Conservation (phyloP, 2,888 invertebrate species). For the Polyommatus icarus region DNA sequence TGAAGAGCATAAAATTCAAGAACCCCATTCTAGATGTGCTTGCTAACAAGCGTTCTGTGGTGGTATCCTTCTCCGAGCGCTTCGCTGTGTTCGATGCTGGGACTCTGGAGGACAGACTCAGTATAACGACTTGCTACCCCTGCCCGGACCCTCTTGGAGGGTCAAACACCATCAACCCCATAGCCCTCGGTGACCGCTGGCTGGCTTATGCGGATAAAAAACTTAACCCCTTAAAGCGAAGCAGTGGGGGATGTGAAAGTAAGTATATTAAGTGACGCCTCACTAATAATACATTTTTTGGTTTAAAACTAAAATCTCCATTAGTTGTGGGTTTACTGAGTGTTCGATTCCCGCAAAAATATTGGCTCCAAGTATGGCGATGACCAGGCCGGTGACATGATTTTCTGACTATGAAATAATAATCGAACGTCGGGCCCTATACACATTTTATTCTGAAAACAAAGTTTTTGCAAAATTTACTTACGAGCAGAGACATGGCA, state of each 20-base stretch:
- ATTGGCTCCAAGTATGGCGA: too few relatives aligned
- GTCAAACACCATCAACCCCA: constrained; percentile 83
- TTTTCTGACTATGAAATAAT: too few relatives aligned
- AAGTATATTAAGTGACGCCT: too few relatives aligned
- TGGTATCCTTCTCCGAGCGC: constrained; percentile 93
- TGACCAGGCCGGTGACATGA: too few relatives aligned
- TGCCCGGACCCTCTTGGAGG: constrained; percentile 87
- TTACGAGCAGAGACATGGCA: too few relatives aligned
- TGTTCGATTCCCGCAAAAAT: too few relatives aligned
- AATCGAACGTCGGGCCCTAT: too few relatives aligned
- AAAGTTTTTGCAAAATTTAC: too few relatives aligned
- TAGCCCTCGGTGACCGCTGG: constrained; percentile 93
- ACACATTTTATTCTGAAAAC: too few relatives aligned
- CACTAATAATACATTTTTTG: too few relatives aligned
- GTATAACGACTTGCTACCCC: constrained; percentile 93
- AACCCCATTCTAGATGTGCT: constrained; percentile 92
- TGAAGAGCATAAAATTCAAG: constrained; percentile 95
- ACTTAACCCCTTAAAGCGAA: constrained; percentile 87
- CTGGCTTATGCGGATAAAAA: constrained; percentile 93
- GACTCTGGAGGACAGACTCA: constrained; percentile 91
- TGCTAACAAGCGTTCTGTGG: constrained; percentile 93
- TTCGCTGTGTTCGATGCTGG: constrained; percentile 95
- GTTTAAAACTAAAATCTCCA: too few relatives aligned
- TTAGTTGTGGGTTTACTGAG: too few relatives aligned
- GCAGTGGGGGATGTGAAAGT: constrained; percentile 91